A percentile compares a stretch with the other conserved stretches of the same genome.
These are phyloP conservation scores for Acanthochromis polyacanthus DNA, from an alignment of 2,113 vertebrate genomes.

Conservation along the genomic window DNA sequence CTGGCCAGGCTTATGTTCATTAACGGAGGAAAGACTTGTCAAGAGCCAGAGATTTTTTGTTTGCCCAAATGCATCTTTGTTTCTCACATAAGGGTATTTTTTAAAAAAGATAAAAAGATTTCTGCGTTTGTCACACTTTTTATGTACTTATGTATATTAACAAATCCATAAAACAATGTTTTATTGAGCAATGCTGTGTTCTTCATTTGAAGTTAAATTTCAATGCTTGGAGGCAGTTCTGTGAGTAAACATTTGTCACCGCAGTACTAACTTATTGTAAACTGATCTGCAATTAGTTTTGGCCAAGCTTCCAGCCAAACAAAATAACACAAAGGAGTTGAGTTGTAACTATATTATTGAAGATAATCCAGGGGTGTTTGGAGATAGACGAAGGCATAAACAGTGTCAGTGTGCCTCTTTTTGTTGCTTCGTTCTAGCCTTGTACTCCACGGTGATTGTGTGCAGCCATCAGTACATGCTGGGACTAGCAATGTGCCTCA, in stretches of 20 bases:
- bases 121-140: conserved; percentile 61
- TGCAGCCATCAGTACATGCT: conserved; percentile 67
- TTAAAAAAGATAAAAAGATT: conserved; percentile 72
- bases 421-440: conserved; percentile 21
- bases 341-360: not conserved
- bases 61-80: conserved; percentile 43
- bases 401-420: conserved; percentile 19
- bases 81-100: conserved; percentile 72
- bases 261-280: not conserved
- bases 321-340: not conserved
- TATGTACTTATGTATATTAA: conserved; percentile 77
- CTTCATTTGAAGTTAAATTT: not conserved
- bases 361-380: not conserved
- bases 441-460: conserved; percentile 42
- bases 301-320: not conserved
- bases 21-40: conserved; percentile 48
- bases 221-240: not conserved
- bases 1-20: conserved; percentile 81
- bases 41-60: conserved; percentile 22
- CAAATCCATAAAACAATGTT: conserved; percentile 74
- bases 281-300: not conserved
- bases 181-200: conserved; percentile 51
- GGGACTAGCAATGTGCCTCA: conserved; percentile 72
- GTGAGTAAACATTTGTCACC: too few species aligned
- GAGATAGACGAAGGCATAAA: not conserved